A percentile compares a stretch with the other conserved stretches of the same genome.
These are phyloP conservation scores for Pseudochaenichthys georgianus DNA, from an alignment of 2,797 vertebrate species.

Conservation along the genomic window DNA sequence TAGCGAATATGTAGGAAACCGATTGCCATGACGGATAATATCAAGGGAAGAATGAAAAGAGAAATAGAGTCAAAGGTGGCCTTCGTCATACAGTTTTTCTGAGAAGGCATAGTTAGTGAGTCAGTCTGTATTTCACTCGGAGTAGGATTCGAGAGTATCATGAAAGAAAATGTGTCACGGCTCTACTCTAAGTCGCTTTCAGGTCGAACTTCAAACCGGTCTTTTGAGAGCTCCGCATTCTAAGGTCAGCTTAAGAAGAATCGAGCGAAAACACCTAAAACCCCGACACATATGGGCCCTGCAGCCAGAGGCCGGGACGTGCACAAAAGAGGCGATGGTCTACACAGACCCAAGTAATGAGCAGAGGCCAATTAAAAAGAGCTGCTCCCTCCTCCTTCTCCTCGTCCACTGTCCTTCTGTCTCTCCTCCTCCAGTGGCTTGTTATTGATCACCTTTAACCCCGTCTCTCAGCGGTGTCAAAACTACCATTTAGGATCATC, in stretches of 20 bases:
- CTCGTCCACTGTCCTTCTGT: conserved; percentile 66
- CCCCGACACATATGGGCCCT: conserved; percentile 54
- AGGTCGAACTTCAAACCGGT: conserved; percentile 49
- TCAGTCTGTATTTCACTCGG: conserved; percentile 13
- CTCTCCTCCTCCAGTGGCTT: conserved; percentile 82
- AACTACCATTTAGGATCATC: conserved; percentile 92
- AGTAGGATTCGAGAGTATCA: conserved; percentile 18
- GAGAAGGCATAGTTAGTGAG: conserved; percentile 13
- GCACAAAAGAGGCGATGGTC: conserved; percentile 74
- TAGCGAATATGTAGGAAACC: conserved; percentile 10
- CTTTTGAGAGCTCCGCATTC: conserved; percentile 11
- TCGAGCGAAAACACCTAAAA: conserved; percentile 49
- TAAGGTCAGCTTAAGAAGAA: conserved; percentile 43
- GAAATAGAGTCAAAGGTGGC: conserved; percentile 7
- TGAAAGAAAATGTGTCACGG: conserved; percentile 20
- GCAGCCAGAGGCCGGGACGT: conserved; percentile 39
- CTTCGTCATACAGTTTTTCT: conserved; percentile 12
- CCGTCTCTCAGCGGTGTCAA: conserved; percentile 92
- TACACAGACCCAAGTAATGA: conserved; percentile 85
- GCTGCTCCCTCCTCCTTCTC: conserved; percentile 57
- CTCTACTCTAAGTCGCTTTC: conserved; percentile 26
- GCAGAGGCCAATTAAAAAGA: conserved; percentile 82
- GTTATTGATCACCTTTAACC: conserved; percentile 98
- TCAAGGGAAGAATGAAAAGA: conserved; percentile 18
- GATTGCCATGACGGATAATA: conserved; percentile 21